Conservation (phyloP, 2,888 invertebrate genomes). For the Orthosia incerta region DNA sequence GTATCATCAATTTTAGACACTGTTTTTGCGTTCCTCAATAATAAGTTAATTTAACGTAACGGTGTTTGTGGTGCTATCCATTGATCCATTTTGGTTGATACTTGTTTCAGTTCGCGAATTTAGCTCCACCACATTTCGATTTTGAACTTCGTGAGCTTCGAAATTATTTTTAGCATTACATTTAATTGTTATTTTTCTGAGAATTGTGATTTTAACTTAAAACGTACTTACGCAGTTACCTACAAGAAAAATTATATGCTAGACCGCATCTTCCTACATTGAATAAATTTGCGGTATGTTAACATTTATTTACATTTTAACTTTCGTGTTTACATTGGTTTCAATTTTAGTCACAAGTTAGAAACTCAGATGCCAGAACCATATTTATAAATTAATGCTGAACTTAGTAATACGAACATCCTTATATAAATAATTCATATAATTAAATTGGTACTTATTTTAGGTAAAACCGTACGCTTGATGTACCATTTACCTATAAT, state of each 20-base stretch:
- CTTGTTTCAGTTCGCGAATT: background rate
- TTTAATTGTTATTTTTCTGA: background rate
- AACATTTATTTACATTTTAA: background rate
- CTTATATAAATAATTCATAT: background rate
- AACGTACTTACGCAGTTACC: background rate
- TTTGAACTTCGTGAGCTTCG: background rate
- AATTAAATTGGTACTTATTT: slow-evolving; percentile 1
- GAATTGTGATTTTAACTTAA: background rate
- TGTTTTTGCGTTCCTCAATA: background rate
- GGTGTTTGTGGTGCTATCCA: background rate
- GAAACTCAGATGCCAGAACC: background rate
- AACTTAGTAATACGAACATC: background rate
- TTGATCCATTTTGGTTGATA: background rate
- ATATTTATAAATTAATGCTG: background rate
- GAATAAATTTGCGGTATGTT: background rate
- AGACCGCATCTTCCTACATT: slow-evolving; percentile 8
- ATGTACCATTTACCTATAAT: slow-evolving; percentile 1
- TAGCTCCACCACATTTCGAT: background rate
- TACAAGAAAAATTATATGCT: background rate
- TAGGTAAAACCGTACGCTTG: background rate
- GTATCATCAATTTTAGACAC: background rate
- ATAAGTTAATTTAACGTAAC: background rate
- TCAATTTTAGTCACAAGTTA: background rate
- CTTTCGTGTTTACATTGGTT: background rate
- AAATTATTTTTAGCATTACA: background rate